Conservation (phyloP, 2,888 invertebrate species). For the Vanessa cardui region DNA sequence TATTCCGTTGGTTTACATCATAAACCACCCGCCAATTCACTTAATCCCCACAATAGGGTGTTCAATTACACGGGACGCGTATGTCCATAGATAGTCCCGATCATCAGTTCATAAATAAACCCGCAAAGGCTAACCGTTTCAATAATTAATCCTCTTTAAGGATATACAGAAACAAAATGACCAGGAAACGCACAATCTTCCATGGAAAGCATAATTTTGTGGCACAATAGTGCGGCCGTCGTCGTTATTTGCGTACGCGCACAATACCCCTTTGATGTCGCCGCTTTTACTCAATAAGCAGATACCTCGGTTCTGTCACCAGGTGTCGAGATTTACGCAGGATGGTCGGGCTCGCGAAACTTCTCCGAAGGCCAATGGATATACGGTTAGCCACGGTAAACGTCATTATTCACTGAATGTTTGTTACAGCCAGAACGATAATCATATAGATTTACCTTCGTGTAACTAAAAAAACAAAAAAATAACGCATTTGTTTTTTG, state of each 20-base stretch:
- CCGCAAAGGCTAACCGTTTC: slow-evolving; percentile 17
- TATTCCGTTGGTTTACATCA: neutral
- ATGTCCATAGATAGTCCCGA: neutral
- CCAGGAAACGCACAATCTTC: slow-evolving; percentile 39
- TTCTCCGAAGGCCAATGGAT: neutral
- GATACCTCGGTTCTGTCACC: slow-evolving; percentile 15
- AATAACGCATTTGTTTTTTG: no score
- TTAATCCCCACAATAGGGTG: neutral
- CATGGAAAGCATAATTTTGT: slow-evolving; percentile 46
- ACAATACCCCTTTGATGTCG: slow-evolving; percentile 61
- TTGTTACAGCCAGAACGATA: no score
- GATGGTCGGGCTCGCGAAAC: neutral
- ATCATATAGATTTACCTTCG: no score
- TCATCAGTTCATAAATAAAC: slow-evolving; percentile 30
- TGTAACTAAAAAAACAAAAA: no score
- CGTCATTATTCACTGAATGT: no score
- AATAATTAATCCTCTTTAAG: slow-evolving; percentile 43
- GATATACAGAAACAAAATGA: slow-evolving; percentile 39
- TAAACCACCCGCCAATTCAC: neutral
- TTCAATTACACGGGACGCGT: slow-evolving; percentile 2
- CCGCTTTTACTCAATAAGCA: slow-evolving; percentile 46
- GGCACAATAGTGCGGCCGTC: slow-evolving; percentile 47
- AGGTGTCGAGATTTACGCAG: slow-evolving; percentile 31
- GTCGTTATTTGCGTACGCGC: slow-evolving; percentile 41
- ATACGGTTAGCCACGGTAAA: neutral